Evolutionary conservation across 2,888 invertebrate species (phyloP).

Genomic region (Amphipoea oculea): DNA sequence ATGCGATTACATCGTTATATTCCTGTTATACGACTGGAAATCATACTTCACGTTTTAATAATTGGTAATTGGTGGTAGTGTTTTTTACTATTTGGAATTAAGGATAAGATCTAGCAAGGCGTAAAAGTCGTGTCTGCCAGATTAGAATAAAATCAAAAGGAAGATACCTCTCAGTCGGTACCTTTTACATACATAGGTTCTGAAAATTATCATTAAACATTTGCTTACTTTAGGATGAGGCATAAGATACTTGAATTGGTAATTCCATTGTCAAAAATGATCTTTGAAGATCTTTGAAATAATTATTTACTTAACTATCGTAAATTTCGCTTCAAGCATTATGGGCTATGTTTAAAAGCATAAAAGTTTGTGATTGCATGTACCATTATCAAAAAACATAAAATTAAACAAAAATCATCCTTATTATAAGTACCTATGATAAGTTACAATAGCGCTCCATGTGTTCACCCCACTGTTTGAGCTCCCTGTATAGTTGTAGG

Average conservation of each 20-base stretch:
- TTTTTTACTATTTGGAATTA: constrained; percentile 48
- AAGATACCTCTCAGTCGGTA: background rate
- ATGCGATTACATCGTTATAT: constrained; percentile 67
- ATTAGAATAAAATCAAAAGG: constrained; percentile 17
- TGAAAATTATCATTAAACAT: background rate
- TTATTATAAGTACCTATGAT: no score
- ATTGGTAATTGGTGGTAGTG: constrained; percentile 55
- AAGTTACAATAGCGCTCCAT: background rate
- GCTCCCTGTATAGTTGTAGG: background rate
- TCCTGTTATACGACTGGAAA: constrained; percentile 54
- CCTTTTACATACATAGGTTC: background rate
- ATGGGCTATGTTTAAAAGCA: background rate
- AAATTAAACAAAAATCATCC: background rate
- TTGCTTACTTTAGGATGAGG: background rate
- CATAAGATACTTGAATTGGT: background rate
- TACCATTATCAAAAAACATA: background rate
- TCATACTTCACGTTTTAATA: constrained; percentile 61
- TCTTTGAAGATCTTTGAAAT: background rate
- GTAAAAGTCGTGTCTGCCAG: constrained; percentile 35
- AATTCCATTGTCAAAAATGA: background rate
- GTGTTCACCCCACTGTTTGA: constrained; percentile 6
- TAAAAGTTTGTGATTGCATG: background rate
- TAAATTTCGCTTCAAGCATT: no score
- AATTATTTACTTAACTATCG: background rate
- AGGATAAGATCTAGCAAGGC: constrained; percentile 52